These are phyloP conservation scores for Ceyx erithaca DNA, from an alignment of 2,797 vertebrate species.

Conservation along the genomic window DNA sequence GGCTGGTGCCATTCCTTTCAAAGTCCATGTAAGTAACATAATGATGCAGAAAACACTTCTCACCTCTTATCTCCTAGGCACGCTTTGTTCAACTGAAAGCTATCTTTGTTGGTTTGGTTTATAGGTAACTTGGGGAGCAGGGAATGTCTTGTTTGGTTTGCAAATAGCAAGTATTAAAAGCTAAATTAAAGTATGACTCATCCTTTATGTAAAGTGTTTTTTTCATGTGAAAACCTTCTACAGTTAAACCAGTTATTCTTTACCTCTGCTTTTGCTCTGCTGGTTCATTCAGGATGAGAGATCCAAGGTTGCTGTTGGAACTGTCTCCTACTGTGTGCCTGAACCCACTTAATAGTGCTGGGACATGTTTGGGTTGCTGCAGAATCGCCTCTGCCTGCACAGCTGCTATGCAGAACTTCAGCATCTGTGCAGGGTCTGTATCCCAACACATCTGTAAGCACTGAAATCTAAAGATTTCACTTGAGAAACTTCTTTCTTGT, in stretches of 20 bases:
- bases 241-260: neutral
- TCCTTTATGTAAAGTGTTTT: conserved; percentile 20
- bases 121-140: neutral
- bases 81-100: conserved; percentile 19
- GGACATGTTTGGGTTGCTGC: rapidly evolving
- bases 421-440: neutral
- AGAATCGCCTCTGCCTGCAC: neutral
- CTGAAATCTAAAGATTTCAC: neutral
- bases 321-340: neutral
- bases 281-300: neutral
- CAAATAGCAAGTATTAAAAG: conserved; percentile 49
- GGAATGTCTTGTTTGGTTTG: conserved; percentile 52
- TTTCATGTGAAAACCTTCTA: conserved; percentile 17
- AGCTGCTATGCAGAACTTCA: neutral
- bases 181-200: conserved; percentile 51
- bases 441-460: neutral
- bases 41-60: conserved; percentile 16
- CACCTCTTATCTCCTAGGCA: neutral
- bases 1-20: neutral
- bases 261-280: neutral
- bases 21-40: neutral
- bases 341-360: rapidly evolving
- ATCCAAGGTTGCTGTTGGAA: neutral
- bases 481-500: neutral
- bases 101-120: conserved; percentile 39